phyloP scores from a whole-genome alignment of 2,888 invertebrate species.

The Oithona nana region DNA sequence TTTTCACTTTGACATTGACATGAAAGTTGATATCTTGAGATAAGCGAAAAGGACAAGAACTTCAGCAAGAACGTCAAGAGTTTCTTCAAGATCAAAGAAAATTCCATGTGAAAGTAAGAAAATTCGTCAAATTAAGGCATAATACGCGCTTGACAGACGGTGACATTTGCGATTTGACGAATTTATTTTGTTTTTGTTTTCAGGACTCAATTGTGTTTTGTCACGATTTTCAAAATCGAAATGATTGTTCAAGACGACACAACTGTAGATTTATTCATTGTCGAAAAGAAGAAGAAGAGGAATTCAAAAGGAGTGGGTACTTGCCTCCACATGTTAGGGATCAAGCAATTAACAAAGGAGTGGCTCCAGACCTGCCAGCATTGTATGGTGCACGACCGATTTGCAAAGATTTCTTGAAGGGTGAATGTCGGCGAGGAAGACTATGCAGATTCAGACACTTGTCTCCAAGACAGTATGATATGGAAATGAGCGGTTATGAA shows the following conservation, averaged over 20 bases:
- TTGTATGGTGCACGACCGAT: conserved; percentile 30
- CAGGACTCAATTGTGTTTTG: conserved; percentile 28
- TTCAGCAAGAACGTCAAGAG: no score
- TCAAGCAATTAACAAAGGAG: conserved; percentile 25
- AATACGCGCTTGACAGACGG: no score
- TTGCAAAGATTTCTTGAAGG: conserved; percentile 42
- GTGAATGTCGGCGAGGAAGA: conserved; percentile 35
- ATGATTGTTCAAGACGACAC: conserved; percentile 46
- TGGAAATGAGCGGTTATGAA: conserved; percentile 16
- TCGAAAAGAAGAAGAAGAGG: conserved; percentile 47
- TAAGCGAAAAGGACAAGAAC: no score
- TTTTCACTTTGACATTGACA: no score
- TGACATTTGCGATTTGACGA: no score
- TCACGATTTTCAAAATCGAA: conserved; percentile 45
- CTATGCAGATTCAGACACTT: conserved; percentile 34
- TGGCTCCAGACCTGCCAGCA: conserved; percentile 21
- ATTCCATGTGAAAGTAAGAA: no score
- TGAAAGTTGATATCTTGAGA: no score
- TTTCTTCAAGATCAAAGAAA: no score
- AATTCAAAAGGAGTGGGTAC: conserved; percentile 47
- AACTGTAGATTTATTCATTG: conserved; percentile 60
- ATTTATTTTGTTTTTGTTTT: no score
- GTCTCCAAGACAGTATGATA: conserved; percentile 20
- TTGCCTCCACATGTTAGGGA: conserved; percentile 40
- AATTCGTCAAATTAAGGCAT: no score